Conservation (phyloP, 2,888 invertebrate genomes). For the Stegophylla sp. region DNA sequence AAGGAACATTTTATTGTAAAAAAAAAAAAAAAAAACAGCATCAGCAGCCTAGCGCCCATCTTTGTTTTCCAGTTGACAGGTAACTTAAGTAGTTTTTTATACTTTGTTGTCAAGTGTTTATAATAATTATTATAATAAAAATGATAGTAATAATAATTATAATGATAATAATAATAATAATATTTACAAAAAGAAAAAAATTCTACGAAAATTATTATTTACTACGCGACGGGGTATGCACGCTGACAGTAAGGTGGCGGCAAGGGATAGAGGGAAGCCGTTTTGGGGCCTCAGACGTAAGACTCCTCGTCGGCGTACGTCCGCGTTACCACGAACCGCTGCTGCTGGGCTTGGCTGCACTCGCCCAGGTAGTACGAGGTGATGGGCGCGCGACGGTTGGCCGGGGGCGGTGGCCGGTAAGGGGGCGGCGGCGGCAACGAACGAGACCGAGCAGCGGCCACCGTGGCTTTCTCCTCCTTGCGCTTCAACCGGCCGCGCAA, state of each 20-base stretch:
- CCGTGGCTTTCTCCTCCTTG: constrained; percentile 63
- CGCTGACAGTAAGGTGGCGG: not conserved
- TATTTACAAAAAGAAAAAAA: constrained; percentile 7
- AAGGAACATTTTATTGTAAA: constrained; percentile 51
- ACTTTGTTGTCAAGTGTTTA: constrained; percentile 52
- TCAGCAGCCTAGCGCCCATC: constrained; percentile 28
- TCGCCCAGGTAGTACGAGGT: constrained; percentile 64
- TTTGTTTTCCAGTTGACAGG: constrained; percentile 39
- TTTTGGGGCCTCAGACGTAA: constrained; percentile 63
- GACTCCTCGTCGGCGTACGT: constrained; percentile 64
- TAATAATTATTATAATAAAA: constrained; percentile 35
- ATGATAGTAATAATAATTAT: constrained; percentile 23
- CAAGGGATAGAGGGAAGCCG: too few relatives aligned
- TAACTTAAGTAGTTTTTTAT: constrained; percentile 55
- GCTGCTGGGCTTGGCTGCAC: constrained; percentile 62
- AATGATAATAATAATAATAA: constrained; percentile 12
- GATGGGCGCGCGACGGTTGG: constrained; percentile 63
- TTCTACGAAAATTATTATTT: constrained; percentile 23
- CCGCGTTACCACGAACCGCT: constrained; percentile 63
- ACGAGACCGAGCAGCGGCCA: constrained; percentile 62
- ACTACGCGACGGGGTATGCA: not conserved
- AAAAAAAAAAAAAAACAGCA: constrained; percentile 31
- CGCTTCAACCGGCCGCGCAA: constrained; percentile 63
- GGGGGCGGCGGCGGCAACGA: constrained; percentile 63
- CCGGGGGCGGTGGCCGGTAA: constrained; percentile 63